These are phyloP conservation scores for Portevinia maculata DNA, from an alignment of 2,888 invertebrate species.

Conservation along the genomic window DNA sequence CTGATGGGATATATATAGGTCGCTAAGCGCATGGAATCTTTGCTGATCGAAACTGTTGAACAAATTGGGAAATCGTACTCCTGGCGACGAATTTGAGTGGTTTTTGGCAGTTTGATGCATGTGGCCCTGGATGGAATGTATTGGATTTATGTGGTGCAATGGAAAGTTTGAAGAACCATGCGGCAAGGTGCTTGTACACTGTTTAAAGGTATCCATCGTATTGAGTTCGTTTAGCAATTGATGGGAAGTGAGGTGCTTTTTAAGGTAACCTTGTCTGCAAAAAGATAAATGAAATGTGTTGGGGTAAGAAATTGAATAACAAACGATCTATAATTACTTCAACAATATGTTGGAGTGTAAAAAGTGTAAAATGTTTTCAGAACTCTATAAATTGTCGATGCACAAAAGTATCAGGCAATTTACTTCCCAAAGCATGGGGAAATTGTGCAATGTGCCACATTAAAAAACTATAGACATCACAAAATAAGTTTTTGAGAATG, in stretches of 20 bases:
- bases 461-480: too few relatives aligned
- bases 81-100: slow-evolving; percentile 46
- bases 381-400: too few relatives aligned
- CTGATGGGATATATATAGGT: slow-evolving; percentile 81
- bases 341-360: too few relatives aligned
- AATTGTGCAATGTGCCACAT: too few relatives aligned
- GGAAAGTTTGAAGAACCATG: slow-evolving; percentile 45
- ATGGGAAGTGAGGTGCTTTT: slow-evolving; percentile 83
- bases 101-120: slow-evolving; percentile 52
- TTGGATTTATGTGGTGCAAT: slow-evolving; percentile 43
- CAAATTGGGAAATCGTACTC: slow-evolving; percentile 77
- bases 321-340: too few relatives aligned
- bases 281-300: slow-evolving; percentile 17
- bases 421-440: too few relatives aligned
- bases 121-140: slow-evolving; percentile 37
- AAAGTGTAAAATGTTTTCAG: too few relatives aligned
- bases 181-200: slow-evolving; percentile 16
- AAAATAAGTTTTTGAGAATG: too few relatives aligned
- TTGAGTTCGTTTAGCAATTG: slow-evolving; percentile 81
- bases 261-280: slow-evolving; percentile 83
- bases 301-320: background rate
- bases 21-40: slow-evolving; percentile 81
- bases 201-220: slow-evolving; percentile 76
- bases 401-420: too few relatives aligned
- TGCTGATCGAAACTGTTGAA: slow-evolving; percentile 78